Evolutionary conservation across 2,797 vertebrate species (phyloP), one percentile per base, ranked within the genome.

Genomic region (Sebastes jordani): DNA sequence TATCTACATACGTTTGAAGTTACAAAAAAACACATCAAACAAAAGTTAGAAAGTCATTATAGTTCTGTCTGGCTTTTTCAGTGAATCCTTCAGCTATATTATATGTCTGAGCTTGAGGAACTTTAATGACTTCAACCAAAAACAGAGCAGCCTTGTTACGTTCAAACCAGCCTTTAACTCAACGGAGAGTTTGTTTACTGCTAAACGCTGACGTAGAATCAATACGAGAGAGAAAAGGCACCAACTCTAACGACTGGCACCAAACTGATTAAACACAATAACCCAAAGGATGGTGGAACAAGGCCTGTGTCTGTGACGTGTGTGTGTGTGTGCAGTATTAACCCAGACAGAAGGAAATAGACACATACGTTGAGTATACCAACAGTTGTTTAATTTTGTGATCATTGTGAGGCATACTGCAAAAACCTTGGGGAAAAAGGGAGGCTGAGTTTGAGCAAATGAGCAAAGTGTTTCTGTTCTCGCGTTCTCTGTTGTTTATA

Each of bases 171-270:
- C 46, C 70, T 56, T 62, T 66, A 66, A 42, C n/a, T 63, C 25
- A 78, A 42, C 4, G 18, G 27, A 65, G 38, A n/a, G 29, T 54
- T 68, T 76, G 59, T 80, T 86, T 82, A 65, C 30, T 69, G 74
- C 22, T 76, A 38, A 72, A 76, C 2, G 23, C 54, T 73, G 52
- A 68, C 74, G 8, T 65, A 14, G 54, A 82, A 75, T 84, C 70
- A 75, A 80, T 78, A n/a, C 14, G 4, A 55, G 29, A 66, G 46
- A 59, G 49, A 63, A 76, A 75, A 82, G 42, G 58, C 56, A 61
- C 32, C 71, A 68, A 32, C 61, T 63, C 18, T 67, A 79, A 66
- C 38, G 13, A 42, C 38, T 38, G 38, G 68, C 14, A 34, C 27
- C 68, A 38, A 14, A 38, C 36, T 38, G 36, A 38, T 38, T 38